These are phyloP conservation scores for Potamarius usumacintae DNA, from an alignment of 2,113 vertebrate species.

Conservation along the genomic window DNA sequence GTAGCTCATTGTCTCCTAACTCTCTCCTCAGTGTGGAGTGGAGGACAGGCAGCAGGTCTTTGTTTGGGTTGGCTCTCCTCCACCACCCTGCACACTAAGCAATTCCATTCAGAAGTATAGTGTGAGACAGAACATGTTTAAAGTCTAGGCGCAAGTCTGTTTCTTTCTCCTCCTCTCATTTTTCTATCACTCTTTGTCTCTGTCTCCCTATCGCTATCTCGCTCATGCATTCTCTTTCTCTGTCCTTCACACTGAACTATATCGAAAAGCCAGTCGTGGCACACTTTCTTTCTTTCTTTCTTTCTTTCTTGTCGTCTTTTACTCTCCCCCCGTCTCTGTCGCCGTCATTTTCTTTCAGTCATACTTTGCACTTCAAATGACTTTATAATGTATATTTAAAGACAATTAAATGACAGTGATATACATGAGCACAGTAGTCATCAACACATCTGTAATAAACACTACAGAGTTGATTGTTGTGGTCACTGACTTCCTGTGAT, in stretches of 20 bases:
- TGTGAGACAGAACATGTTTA: neutral
- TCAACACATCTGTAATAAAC: neutral
- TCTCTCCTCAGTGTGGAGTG: constrained; percentile 26
- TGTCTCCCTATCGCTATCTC: neutral
- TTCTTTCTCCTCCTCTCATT: neutral
- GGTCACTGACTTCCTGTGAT: neutral
- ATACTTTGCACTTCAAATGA: neutral
- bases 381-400: neutral
- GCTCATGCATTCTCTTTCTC: neutral
- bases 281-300: neutral
- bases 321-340: neutral
- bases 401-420: neutral
- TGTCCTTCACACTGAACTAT: neutral
- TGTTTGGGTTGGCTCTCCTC: constrained; percentile 46
- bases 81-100: constrained; percentile 42
- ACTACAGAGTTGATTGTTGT: neutral
- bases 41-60: constrained; percentile 40
- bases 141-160: neutral
- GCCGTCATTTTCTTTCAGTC: neutral
- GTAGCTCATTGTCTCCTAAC: constrained; percentile 36
- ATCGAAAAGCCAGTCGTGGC: neutral
- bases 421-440: neutral
- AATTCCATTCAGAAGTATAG: constrained; percentile 40
- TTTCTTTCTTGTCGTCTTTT: neutral
- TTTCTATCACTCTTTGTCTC: neutral